Conservation (phyloP, 2,888 invertebrate species). For the Brachylomia viminalis region DNA sequence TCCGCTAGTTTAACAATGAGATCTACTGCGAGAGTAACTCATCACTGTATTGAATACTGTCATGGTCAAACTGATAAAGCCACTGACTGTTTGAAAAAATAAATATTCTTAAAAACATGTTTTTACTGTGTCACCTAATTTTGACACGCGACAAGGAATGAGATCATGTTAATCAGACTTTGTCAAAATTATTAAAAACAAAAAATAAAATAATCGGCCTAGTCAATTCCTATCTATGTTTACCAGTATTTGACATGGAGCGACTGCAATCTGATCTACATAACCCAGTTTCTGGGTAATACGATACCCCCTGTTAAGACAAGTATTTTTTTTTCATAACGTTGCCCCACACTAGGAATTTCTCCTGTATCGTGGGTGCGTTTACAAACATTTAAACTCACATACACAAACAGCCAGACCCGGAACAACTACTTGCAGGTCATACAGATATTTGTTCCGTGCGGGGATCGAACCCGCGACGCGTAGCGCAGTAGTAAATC, state of each 20-base stretch:
- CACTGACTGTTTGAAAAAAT: background rate
- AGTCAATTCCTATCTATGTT: accelerated
- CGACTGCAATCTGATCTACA: background rate
- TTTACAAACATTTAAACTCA: too few relatives aligned
- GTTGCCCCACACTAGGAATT: too few relatives aligned
- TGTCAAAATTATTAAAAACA: background rate
- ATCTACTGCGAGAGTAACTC: background rate
- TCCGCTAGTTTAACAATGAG: too few relatives aligned
- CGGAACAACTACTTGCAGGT: too few relatives aligned
- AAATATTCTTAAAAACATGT: too few relatives aligned
- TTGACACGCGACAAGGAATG: background rate
- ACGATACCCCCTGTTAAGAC: background rate
- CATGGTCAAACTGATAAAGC: background rate
- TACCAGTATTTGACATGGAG: background rate
- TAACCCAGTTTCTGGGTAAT: background rate
- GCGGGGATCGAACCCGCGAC: too few relatives aligned
- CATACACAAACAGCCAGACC: too few relatives aligned
- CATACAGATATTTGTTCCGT: too few relatives aligned
- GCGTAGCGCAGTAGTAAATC: too few relatives aligned
- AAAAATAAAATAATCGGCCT: background rate
- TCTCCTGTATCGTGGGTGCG: too few relatives aligned
- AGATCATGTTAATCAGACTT: background rate
- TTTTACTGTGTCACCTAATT: background rate
- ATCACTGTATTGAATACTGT: background rate
- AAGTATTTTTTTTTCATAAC: background rate